These are phyloP conservation scores for Cariama cristata DNA, from an alignment of 2,113 vertebrate species.

Conservation along the genomic window DNA sequence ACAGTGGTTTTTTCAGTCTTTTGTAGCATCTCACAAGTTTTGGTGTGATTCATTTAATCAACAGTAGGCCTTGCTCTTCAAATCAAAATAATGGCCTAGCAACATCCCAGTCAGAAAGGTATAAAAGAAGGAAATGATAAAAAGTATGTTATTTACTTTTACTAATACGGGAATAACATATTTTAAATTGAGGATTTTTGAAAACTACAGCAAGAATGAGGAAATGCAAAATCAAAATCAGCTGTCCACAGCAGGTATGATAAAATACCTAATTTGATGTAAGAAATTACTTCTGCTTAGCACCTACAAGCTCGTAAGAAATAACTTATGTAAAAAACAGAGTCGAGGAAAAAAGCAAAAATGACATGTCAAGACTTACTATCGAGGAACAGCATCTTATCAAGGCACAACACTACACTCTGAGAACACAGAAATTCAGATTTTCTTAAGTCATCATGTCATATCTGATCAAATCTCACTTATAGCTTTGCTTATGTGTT, in stretches of 20 bases:
- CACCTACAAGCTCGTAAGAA: not conserved
- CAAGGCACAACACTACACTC: not conserved
- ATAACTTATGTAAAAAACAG: not conserved
- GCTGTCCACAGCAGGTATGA: not conserved
- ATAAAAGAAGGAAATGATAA: not conserved
- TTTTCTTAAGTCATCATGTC: not conserved
- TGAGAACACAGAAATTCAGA: not conserved
- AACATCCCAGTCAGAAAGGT: not conserved
- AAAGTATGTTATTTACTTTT: not conserved
- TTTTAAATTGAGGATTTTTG: not conserved
- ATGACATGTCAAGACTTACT: not conserved
- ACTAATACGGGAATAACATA: not conserved
- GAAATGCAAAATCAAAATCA: not conserved
- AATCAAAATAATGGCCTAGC: not conserved
- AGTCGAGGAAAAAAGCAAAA: not conserved
- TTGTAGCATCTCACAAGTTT: not conserved
- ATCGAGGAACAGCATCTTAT: not conserved
- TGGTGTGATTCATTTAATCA: not conserved
- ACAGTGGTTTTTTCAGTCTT: not conserved
- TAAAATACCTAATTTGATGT: not conserved
- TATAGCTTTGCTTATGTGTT: not conserved
- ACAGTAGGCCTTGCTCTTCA: not conserved
- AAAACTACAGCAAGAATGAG: not conserved
- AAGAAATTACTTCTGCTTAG: not conserved
- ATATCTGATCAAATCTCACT: not conserved